These are phyloP conservation scores for Dendropsophus ebraccatus DNA, from an alignment of 2,113 vertebrate species.

Conservation along the genomic window DNA sequence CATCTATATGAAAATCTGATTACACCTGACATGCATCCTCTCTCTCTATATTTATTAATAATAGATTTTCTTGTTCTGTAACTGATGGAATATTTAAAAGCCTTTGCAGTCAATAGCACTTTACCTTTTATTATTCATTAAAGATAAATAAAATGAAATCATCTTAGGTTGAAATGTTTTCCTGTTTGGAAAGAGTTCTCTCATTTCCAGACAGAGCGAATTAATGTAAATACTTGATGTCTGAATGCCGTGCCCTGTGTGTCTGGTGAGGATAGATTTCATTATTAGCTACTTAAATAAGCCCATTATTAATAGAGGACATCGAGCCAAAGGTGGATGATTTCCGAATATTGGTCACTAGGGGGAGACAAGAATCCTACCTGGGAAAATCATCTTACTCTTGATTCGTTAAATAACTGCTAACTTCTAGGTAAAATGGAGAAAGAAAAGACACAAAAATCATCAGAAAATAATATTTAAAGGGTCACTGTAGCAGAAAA, in stretches of 20 bases:
- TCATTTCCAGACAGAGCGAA: slow-evolving; percentile 7
- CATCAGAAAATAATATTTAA: no score
- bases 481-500: no score
- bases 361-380: not conserved
- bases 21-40: slow-evolving; percentile 70
- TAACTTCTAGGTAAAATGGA: not conserved
- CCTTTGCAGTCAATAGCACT: slow-evolving; percentile 77
- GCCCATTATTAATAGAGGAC: slow-evolving; percentile 14
- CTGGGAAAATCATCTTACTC: not conserved
- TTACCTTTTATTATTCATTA: slow-evolving; percentile 81
- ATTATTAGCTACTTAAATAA: slow-evolving; percentile 2
- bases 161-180: slow-evolving; percentile 69
- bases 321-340: not conserved
- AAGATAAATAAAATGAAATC: slow-evolving; percentile 78
- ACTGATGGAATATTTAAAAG: slow-evolving; percentile 81
- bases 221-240: not conserved
- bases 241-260: slow-evolving; percentile 2
- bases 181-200: slow-evolving; percentile 70
- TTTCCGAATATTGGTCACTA: not conserved
- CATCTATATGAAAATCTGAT: slow-evolving; percentile 67
- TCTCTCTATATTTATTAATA: slow-evolving; percentile 76
- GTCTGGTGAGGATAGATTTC: slow-evolving; percentile 1
- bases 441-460: no score
- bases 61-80: slow-evolving; percentile 76
- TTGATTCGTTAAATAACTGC: not conserved